Evolutionary conservation across 2,113 vertebrate species (phyloP).

Genomic region (Arizona elegans): DNA sequence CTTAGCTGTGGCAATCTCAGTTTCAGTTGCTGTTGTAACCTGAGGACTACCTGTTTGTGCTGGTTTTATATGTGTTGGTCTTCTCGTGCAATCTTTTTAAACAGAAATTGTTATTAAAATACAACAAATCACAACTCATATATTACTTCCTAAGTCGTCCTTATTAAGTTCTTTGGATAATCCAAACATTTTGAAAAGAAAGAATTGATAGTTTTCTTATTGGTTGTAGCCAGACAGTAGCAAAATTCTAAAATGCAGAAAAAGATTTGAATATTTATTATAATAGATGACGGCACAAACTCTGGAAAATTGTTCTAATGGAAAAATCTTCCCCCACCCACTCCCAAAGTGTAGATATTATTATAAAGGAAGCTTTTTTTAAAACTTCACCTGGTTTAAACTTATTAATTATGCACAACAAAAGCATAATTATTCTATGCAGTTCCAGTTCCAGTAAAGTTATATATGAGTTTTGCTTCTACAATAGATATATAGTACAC

Average conservation of each 20-base stretch:
- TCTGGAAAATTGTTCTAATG: neutral
- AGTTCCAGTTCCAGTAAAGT: neutral
- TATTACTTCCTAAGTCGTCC: neutral
- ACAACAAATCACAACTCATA: neutral
- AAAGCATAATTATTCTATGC: neutral
- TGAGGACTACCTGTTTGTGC: neutral
- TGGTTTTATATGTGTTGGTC: neutral
- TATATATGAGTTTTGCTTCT: neutral
- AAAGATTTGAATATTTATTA: neutral
- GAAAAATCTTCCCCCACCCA: neutral
- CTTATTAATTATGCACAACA: neutral
- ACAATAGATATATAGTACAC: neutral
- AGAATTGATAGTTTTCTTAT: neutral
- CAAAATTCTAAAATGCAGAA: neutral
- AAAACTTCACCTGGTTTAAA: neutral
- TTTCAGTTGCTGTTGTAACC: neutral
- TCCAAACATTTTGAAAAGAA: neutral
- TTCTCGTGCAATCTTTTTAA: neutral
- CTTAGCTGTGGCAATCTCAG: neutral
- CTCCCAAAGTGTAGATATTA: neutral
- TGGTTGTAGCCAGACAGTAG: neutral
- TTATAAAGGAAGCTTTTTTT: neutral
- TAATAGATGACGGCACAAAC: neutral
- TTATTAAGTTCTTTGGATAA: neutral
- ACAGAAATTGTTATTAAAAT: neutral